Percentiles rank a stretch among this genome's conserved stretches.
Evolutionary conservation across 2,113 vertebrate species (phyloP).

Genomic region (Cettia cetti): DNA sequence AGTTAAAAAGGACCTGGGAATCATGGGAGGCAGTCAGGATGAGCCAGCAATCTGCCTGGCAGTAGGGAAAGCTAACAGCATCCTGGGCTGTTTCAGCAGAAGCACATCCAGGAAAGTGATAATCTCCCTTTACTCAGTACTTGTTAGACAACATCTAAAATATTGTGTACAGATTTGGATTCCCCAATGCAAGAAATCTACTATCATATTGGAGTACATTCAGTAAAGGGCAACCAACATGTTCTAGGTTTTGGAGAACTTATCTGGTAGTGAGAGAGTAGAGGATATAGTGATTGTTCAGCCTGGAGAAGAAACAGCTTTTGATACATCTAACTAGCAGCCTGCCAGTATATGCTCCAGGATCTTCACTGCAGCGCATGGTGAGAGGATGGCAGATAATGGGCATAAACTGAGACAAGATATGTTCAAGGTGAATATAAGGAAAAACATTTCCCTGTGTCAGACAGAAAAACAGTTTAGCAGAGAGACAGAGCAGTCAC

Average conservation of each 20-base stretch:
- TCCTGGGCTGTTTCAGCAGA: neutral
- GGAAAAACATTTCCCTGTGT: neutral
- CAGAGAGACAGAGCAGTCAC: neutral
- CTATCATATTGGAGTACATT: fast-evolving
- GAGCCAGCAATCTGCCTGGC: neutral
- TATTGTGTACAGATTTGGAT: neutral
- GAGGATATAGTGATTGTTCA: neutral
- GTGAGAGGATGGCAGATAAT: neutral
- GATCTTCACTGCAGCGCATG: fast-evolving
- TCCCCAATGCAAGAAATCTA: neutral
- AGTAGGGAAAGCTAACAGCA: neutral
- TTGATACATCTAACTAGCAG: neutral
- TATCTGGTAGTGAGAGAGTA: neutral
- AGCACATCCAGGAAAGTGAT: neutral
- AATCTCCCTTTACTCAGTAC: neutral
- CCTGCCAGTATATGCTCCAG: neutral
- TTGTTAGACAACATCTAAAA: neutral
- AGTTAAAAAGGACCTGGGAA: neutral
- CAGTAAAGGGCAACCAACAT: neutral
- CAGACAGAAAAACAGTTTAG: neutral
- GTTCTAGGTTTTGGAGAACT: neutral
- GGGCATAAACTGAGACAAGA: neutral
- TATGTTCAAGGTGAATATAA: neutral
- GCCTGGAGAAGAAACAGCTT: neutral
- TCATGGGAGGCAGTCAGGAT: neutral